Evolutionary conservation across 2,797 vertebrate genomes (phyloP).

Genomic region (Acanthurus tractus): DNA sequence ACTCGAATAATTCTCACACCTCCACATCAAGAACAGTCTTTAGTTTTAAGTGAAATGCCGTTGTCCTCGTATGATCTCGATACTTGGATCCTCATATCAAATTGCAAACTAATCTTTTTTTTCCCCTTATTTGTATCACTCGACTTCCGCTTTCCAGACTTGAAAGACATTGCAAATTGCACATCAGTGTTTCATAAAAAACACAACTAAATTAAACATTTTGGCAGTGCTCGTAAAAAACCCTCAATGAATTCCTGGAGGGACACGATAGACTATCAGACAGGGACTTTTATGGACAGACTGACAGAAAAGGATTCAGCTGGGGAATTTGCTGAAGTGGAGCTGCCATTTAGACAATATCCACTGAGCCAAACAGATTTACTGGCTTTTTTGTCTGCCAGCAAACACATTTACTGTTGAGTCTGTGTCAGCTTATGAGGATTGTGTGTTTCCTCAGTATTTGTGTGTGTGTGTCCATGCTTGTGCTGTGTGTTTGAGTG

Average conservation of each 20-base stretch:
- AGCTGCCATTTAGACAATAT: constrained; percentile 76
- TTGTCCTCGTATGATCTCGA: neutral
- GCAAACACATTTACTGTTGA: constrained; percentile 71
- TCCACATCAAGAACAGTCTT: neutral
- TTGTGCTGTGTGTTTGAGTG: constrained; percentile 46
- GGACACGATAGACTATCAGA: constrained; percentile 60
- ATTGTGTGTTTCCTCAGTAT: constrained; percentile 55
- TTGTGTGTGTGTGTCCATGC: constrained; percentile 54
- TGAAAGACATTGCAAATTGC: constrained; percentile 55
- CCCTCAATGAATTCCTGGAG: constrained; percentile 64
- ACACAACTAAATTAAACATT: constrained; percentile 63
- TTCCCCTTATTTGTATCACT: neutral
- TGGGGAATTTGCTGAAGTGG: constrained; percentile 71
- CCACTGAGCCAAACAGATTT: constrained; percentile 77
- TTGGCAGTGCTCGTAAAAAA: constrained; percentile 58
- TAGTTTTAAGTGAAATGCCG: constrained; percentile 24
- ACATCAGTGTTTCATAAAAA: constrained; percentile 56
- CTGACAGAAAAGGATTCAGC: constrained; percentile 65
- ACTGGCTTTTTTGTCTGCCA: constrained; percentile 72
- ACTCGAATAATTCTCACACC: neutral
- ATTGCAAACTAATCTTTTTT: constrained; percentile 28
- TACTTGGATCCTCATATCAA: constrained; percentile 18
- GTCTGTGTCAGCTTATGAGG: constrained; percentile 64
- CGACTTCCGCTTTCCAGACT: constrained; percentile 37
- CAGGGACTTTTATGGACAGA: constrained; percentile 67